Percentiles rank a stretch among this genome's conserved stretches.
Conservation (phyloP, 2,113 vertebrate species). For the Neolamprologus sp. region DNA sequence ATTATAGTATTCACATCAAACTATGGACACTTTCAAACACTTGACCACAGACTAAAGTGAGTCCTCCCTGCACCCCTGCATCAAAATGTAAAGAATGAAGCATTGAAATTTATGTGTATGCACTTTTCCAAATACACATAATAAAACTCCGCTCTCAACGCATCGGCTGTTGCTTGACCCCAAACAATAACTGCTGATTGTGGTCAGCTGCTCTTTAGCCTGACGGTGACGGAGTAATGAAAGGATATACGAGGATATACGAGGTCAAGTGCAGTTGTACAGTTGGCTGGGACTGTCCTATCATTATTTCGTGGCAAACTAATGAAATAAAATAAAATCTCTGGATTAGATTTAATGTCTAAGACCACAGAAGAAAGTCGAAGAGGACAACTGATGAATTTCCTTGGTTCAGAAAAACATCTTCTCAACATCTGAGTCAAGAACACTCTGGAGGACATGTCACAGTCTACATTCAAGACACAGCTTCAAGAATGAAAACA, state of each 20-base stretch:
- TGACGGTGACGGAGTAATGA: not conserved
- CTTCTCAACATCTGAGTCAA: not conserved
- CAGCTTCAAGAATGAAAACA: not conserved
- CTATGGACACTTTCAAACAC: not conserved
- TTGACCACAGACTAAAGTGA: not conserved
- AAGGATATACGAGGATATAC: not conserved
- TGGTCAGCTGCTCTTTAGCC: slow-evolving; percentile 1
- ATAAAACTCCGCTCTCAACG: not conserved
- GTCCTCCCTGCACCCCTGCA: not conserved
- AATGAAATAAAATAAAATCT: not conserved
- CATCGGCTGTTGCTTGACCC: not conserved
- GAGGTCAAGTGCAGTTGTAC: not conserved
- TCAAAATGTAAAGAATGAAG: not conserved
- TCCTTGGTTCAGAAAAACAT: accelerated
- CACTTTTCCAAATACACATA: not conserved
- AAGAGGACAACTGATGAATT: not conserved
- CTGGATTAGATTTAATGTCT: not conserved
- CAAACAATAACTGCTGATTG: slow-evolving; percentile 12
- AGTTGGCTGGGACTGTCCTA: not conserved
- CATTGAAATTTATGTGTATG: accelerated
- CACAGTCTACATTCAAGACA: not conserved
- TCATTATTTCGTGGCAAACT: not conserved
- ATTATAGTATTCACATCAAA: not conserved
- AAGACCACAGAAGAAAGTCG: not conserved
- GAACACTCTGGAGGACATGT: not conserved